Evolutionary conservation across 2,888 invertebrate genomes (phyloP).

Genomic region (Campopleginae sp.): DNA sequence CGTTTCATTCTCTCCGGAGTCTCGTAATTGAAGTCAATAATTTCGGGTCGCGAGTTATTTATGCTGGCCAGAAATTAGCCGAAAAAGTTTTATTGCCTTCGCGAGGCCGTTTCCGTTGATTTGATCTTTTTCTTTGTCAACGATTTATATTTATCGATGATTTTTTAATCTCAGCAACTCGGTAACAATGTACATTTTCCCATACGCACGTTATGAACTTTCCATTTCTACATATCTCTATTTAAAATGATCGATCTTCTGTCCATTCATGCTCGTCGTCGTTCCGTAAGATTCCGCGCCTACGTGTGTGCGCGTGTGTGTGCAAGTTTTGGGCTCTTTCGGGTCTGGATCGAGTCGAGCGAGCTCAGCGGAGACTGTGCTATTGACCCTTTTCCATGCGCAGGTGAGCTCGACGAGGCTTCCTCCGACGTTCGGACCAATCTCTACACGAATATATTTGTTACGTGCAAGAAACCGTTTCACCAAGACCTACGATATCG

Average conservation of each 20-base stretch:
- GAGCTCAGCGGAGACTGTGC: slow-evolving; percentile 70
- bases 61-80: slow-evolving; percentile 3
- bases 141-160: background rate
- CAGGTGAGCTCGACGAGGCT: slow-evolving; percentile 77
- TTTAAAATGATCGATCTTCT: background rate
- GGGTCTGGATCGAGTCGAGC: slow-evolving; percentile 17
- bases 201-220: background rate
- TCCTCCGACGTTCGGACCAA: slow-evolving; percentile 76
- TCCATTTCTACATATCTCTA: background rate
- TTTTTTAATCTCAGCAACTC: background rate
- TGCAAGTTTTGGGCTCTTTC: slow-evolving; percentile 71
- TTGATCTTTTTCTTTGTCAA: background rate
- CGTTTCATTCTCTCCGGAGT: background rate
- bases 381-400: slow-evolving; percentile 80
- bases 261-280: background rate
- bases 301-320: slow-evolving; percentile 67
- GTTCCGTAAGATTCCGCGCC: background rate
- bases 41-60: slow-evolving; percentile 3
- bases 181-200: background rate
- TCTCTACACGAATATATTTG: slow-evolving; percentile 69
- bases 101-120: background rate
- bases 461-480: slow-evolving; percentile 11
- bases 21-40: slow-evolving; percentile 11
- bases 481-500: slow-evolving; percentile 18
- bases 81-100: background rate